phyloP scores from a whole-genome alignment of 2,797 vertebrate genomes.

The Hoplostethus atlanticus region DNA sequence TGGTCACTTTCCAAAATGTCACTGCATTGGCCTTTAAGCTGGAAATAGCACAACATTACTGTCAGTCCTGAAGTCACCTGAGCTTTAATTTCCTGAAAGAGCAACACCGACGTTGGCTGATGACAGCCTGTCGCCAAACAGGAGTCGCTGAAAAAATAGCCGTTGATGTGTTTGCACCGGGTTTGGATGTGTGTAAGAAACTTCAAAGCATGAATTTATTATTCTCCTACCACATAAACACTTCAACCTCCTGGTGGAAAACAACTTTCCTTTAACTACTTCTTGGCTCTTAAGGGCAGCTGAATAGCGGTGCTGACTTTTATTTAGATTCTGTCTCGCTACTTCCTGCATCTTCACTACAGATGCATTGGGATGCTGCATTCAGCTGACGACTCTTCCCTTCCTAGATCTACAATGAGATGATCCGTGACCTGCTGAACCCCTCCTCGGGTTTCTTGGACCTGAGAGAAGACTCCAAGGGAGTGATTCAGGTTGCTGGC shows the following conservation, averaged over 20 bases:
- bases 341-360: neutral
- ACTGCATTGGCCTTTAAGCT: constrained; percentile 28
- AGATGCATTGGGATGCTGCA: neutral
- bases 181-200: constrained; percentile 22
- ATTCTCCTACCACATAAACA: constrained; percentile 25
- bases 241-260: neutral
- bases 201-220: constrained; percentile 29
- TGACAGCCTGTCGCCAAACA: constrained; percentile 41
- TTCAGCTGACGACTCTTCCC: neutral
- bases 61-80: too few relatives aligned
- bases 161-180: constrained; percentile 39
- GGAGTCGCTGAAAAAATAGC: constrained; percentile 40
- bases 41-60: too few relatives aligned
- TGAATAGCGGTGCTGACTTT: neutral
- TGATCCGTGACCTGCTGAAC: constrained; percentile 94
- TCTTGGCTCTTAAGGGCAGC: neutral
- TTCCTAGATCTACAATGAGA: constrained; percentile 94
- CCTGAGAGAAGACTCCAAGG: constrained; percentile 91
- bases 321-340: neutral
- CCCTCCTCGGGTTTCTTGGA: constrained; percentile 92
- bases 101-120: too few relatives aligned
- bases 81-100: constrained; percentile 56
- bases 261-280: neutral
- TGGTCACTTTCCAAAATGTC: constrained; percentile 50
- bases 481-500: constrained; percentile 91